Base-by-base conservation (phyloP, 2,888 invertebrate genomes). In the Biston stratarius region DNA sequence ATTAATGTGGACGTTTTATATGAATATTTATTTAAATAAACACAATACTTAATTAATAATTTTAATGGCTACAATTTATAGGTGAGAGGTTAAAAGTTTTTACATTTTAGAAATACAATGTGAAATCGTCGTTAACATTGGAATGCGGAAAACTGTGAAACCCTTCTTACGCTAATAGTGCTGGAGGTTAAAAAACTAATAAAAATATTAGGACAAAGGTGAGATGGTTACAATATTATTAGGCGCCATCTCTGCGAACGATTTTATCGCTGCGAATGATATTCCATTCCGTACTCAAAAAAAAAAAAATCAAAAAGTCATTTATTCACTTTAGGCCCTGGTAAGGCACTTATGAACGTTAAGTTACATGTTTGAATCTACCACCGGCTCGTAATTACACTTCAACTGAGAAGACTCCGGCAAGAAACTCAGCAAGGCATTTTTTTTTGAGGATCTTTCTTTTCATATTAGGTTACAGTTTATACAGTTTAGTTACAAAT, bases 1-100 rank as follows among this genome's bases (percentile, higher is more conserved):
- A 60, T 58, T 47, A 58, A 64, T 71, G 75, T 69, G 76, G 78
- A 77, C 67, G 74, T 61, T 53, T 34, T 24, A 51, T 56, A 72
- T 72, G 69, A 74, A 74, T 69, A 72, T 61, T 70, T 66, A 67
- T 52, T 15, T 45, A 12, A 44, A 64, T 47, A 53, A 24, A 63
- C 0, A 64, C 59, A 64, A 56, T 66, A 52, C 56, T 48, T 66
- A 68, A 65, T 63, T 63, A 63, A 62, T 59, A 52, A 64, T 56
- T 48, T 61, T 61, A 63, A 62, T 62, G 47, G 36, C 51, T n/a
- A 36, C 57, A 14, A 61, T 62, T 65, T 61, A 48, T 49, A 67
- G 69, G 67, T 69, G 69, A 72, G 59, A 63, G 64, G 61, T 69
- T 44, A 49, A 8, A 40, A 53, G 51, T 36, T 58, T 67, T 52